phyloP scores from a whole-genome alignment of 1,140 invertebrate genomes.

The Pseudoatta argentina region DNA sequence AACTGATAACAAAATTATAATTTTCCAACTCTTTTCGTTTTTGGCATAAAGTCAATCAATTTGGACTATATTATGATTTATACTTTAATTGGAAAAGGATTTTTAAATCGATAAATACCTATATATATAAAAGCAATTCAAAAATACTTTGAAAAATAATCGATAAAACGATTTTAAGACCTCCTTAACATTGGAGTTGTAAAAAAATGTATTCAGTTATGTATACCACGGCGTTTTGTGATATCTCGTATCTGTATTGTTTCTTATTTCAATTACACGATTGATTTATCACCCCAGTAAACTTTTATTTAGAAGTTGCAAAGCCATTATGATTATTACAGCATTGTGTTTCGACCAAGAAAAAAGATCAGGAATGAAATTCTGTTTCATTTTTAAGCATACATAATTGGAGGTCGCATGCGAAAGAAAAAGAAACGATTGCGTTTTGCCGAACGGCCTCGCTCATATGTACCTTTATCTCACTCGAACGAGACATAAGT shows the following conservation, averaged over 20 bases:
- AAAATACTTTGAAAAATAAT: too few species aligned
- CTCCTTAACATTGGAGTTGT: neutral
- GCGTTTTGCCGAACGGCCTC: neutral
- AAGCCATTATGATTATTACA: neutral
- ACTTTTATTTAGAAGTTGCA: neutral
- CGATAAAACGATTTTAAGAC: too few species aligned
- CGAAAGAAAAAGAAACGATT: constrained; percentile 13
- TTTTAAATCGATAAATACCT: too few species aligned
- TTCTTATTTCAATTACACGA: constrained; percentile 3
- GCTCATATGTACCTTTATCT: constrained; percentile 60
- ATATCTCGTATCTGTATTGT: constrained; percentile 2
- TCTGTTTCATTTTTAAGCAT: constrained; percentile 1
- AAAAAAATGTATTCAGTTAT: neutral
- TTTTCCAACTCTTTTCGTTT: too few species aligned
- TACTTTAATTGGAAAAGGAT: too few species aligned
- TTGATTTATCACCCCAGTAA: neutral
- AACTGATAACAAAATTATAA: too few species aligned
- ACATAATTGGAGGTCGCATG: neutral
- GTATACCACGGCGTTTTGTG: neutral
- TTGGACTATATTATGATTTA: too few species aligned
- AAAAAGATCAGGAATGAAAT: constrained; percentile 2
- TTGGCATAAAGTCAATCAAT: too few species aligned
- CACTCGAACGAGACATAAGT: constrained; percentile 38
- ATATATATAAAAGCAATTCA: too few species aligned
- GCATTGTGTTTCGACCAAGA: neutral